A percentile compares a stretch with the other conserved stretches of the same genome.
phyloP scores from a whole-genome alignment of 1,140 invertebrate species.

The Drosophila insularis region DNA sequence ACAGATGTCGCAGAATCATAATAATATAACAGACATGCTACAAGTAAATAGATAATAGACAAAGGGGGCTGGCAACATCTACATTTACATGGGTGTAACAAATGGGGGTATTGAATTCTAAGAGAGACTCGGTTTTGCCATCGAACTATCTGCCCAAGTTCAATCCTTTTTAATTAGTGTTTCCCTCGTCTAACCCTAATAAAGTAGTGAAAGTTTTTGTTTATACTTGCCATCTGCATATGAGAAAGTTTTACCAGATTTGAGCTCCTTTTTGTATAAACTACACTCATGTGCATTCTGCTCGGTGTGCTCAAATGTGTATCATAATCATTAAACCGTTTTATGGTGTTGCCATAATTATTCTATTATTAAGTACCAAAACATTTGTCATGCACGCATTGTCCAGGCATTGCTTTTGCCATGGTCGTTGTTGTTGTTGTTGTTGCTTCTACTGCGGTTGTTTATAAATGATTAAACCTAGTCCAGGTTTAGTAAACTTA shows the following conservation, averaged over 20 bases:
- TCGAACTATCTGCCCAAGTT: too few species aligned
- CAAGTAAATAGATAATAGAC: too few species aligned
- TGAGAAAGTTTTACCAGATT: not conserved
- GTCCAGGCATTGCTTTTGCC: slow-evolving; percentile 45
- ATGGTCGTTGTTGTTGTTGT: slow-evolving; percentile 39
- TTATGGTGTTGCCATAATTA: slow-evolving; percentile 78
- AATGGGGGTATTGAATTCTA: too few species aligned
- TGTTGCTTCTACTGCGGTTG: slow-evolving; percentile 46
- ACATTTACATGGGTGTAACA: too few species aligned
- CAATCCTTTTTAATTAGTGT: too few species aligned
- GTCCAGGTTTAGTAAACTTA: slow-evolving; percentile 51
- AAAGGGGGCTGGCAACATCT: too few species aligned
- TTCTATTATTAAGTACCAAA: slow-evolving; percentile 80
- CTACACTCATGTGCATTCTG: slow-evolving; percentile 4
- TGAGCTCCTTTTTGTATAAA: not conserved
- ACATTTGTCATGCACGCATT: slow-evolving; percentile 74
- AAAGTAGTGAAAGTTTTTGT: too few species aligned
- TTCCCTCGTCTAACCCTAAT: too few species aligned
- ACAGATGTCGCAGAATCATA: slow-evolving; percentile 21
- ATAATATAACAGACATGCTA: slow-evolving; percentile 3
- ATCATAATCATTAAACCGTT: slow-evolving; percentile 74
- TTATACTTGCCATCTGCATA: not conserved
- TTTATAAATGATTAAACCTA: slow-evolving; percentile 78
- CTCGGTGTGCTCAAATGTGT: slow-evolving; percentile 29
- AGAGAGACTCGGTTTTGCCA: too few species aligned